Conservation (phyloP, 2,888 invertebrate genomes). For the Nasonovia ribisnigri region DNA sequence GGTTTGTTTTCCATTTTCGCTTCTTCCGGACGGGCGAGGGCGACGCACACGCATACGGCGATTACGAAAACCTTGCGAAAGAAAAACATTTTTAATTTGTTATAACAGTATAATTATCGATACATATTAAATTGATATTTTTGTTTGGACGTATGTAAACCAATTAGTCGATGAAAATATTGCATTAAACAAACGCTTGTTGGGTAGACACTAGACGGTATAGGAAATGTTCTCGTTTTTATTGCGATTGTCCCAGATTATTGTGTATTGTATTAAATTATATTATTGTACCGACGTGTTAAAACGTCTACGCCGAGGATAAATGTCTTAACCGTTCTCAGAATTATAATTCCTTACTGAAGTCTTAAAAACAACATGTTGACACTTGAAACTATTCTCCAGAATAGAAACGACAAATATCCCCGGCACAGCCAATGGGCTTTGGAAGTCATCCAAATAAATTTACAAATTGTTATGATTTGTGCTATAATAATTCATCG, state of each 20-base stretch:
- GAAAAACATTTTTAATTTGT: not conserved
- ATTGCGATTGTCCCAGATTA: not conserved
- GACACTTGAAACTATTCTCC: not conserved
- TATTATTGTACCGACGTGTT: not conserved
- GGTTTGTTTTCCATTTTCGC: constrained; percentile 1
- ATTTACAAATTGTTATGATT: not conserved
- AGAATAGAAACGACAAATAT: not conserved
- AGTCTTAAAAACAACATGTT: not conserved
- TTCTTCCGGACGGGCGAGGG: constrained; percentile 4
- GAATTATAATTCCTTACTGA: not conserved
- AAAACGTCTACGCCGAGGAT: not conserved
- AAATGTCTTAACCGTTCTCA: not conserved
- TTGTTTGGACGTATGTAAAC: not conserved
- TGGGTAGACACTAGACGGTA: not conserved
- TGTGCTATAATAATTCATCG: not conserved
- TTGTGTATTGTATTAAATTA: not conserved
- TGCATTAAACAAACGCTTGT: not conserved
- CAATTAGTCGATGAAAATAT: not conserved
- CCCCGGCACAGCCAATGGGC: not conserved
- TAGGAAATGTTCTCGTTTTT: not conserved
- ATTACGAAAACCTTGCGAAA: constrained; percentile 7
- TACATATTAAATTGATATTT: not conserved
- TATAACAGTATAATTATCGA: not conserved
- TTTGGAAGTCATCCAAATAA: constrained; percentile 37
- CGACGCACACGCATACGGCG: constrained; percentile 11